These are phyloP conservation scores for Druon quercuslanigerum DNA, from an alignment of 1,140 invertebrate genomes.

Conservation along the genomic window DNA sequence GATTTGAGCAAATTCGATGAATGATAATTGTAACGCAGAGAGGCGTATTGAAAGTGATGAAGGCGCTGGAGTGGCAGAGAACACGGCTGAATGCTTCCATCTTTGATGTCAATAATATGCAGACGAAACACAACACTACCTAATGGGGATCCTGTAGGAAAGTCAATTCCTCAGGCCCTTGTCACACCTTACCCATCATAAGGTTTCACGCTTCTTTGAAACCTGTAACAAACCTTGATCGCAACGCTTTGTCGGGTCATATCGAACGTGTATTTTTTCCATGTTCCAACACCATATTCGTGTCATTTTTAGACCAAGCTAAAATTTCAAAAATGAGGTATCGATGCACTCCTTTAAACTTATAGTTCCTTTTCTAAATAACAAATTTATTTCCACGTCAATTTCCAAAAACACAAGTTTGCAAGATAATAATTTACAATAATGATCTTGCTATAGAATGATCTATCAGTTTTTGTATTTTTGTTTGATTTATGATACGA, in stretches of 20 bases:
- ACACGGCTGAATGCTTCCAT: constrained; percentile 43
- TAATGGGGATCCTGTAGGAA: constrained; percentile 36
- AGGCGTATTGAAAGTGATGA: constrained; percentile 48
- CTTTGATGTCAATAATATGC: constrained; percentile 39
- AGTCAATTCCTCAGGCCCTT: constrained; percentile 54
- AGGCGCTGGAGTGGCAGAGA: not conserved
- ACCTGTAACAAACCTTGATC: constrained; percentile 50
- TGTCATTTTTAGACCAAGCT: too few species aligned
- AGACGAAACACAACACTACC: constrained; percentile 39
- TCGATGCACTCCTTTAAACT: constrained; percentile 19
- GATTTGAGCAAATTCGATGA: constrained; percentile 1
- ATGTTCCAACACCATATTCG: too few species aligned
- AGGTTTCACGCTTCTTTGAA: constrained; percentile 59
- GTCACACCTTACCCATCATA: constrained; percentile 58
- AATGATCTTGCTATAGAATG: too few species aligned
- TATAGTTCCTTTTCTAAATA: constrained; percentile 11
- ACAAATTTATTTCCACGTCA: too few species aligned
- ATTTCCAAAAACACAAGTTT: too few species aligned
- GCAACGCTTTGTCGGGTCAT: constrained; percentile 39
- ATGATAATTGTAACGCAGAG: constrained; percentile 52
- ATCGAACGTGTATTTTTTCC: constrained; percentile 32
- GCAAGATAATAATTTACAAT: too few species aligned
- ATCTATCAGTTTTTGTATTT: too few species aligned
- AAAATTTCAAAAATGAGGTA: not conserved
- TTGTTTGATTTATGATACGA: too few species aligned